These are phyloP conservation scores for Papilio polytes DNA, from an alignment of 1,140 invertebrate genomes.

Conservation along the genomic window DNA sequence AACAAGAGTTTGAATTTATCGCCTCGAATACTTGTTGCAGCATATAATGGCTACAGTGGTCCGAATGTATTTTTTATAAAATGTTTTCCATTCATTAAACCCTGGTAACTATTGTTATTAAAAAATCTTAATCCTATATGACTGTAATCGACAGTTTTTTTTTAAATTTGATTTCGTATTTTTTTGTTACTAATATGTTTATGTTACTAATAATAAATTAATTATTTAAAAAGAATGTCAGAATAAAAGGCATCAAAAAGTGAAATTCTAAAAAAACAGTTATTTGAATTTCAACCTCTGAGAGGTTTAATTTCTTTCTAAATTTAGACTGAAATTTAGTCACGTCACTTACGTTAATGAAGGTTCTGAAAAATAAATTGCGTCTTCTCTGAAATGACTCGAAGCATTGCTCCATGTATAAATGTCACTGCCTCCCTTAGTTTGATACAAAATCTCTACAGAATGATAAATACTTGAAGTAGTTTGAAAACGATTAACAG, in stretches of 20 bases:
- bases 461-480: too few species aligned
- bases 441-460: neutral
- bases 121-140: neutral
- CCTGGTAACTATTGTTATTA: neutral
- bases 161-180: too few species aligned
- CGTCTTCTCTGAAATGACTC: constrained; percentile 18
- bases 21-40: constrained; percentile 6
- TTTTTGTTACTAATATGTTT: too few species aligned
- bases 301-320: constrained; percentile 13
- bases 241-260: neutral
- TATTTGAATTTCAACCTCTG: neutral
- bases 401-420: neutral
- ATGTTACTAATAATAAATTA: neutral
- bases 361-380: constrained; percentile 26
- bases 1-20: neutral
- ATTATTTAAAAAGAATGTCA: neutral
- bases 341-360: constrained; percentile 23
- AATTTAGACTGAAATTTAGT: constrained; percentile 25
- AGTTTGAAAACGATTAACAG: neutral
- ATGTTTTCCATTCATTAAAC: neutral
- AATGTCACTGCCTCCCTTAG: constrained; percentile 23
- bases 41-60: neutral
- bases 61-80: neutral
- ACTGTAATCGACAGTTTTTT: too few species aligned
- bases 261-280: neutral